phyloP scores from a whole-genome alignment of 1,140 invertebrate genomes.

The Scaptomyza pallida region DNA sequence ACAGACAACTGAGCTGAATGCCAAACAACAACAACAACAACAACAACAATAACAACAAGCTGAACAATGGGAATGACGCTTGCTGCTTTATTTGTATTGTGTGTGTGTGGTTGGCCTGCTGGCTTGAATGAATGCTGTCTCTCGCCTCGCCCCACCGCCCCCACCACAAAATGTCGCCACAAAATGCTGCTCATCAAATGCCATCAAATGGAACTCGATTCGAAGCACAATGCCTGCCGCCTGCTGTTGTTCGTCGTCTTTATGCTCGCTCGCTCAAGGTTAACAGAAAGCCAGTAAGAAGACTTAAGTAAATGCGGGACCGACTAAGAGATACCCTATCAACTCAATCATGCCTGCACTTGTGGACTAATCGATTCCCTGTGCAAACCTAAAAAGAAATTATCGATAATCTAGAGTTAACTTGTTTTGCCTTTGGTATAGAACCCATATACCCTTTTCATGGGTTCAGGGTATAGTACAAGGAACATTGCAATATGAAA shows the following conservation, averaged over 20 bases:
- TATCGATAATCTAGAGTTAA: no score
- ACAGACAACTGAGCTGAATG: constrained; percentile 2
- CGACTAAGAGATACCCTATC: no score
- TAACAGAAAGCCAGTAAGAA: neutral
- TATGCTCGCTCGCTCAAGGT: neutral
- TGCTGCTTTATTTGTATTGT: constrained; percentile 19
- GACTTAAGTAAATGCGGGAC: no score
- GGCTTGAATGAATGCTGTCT: constrained; percentile 6
- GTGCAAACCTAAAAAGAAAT: no score
- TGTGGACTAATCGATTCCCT: no score
- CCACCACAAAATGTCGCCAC: neutral
- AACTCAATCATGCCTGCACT: no score
- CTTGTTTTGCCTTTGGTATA: no score
- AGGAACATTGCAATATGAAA: no score
- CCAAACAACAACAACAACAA: constrained; percentile 14
- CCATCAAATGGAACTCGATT: constrained; percentile 19
- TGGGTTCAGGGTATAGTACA: no score
- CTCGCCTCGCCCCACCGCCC: no score
- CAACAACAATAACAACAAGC: no score
- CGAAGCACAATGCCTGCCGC: constrained; percentile 3
- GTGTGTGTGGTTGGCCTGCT: neutral
- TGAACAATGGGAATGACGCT: constrained; percentile 6
- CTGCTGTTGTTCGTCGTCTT: neutral
- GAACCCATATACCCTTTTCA: no score
- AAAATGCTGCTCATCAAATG: constrained; percentile 7